Percentiles rank a stretch among this genome's conserved stretches.
Evolutionary conservation across 2,888 invertebrate genomes (phyloP).

Genomic region (Pyrrhia umbra): DNA sequence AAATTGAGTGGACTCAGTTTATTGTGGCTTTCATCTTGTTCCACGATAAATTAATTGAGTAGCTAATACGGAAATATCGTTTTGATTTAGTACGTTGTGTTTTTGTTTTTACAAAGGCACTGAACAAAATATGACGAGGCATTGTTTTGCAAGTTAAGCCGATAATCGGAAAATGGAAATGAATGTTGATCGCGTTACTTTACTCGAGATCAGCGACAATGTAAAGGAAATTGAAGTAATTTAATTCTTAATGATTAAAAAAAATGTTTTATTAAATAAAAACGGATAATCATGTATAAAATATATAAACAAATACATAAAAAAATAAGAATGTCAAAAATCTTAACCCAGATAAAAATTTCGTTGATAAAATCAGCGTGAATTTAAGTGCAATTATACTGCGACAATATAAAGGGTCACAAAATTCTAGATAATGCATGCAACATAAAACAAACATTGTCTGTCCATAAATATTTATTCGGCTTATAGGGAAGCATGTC

Average conservation of each 20-base stretch:
- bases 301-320: too few species aligned
- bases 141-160: slow-evolving; percentile 52
- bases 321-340: too few species aligned
- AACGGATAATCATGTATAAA: too few species aligned
- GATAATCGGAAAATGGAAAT: slow-evolving; percentile 49
- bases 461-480: slow-evolving; percentile 54
- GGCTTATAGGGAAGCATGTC: slow-evolving; percentile 46
- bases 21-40: slow-evolving; percentile 35
- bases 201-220: slow-evolving; percentile 24
- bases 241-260: too few species aligned
- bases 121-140: slow-evolving; percentile 28
- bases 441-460: slow-evolving; percentile 42
- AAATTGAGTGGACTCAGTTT: slow-evolving; percentile 54
- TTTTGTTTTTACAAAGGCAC: slow-evolving; percentile 29
- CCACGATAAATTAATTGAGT: slow-evolving; percentile 48
- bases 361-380: not conserved
- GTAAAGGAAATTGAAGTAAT: not conserved
- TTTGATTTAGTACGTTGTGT: slow-evolving; percentile 25
- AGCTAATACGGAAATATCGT: slow-evolving; percentile 37
- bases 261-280: too few species aligned
- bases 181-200: slow-evolving; percentile 33
- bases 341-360: too few species aligned
- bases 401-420: slow-evolving; percentile 10
- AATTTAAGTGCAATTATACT: slow-evolving; percentile 10
- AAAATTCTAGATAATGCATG: slow-evolving; percentile 35